Base-by-base conservation (phyloP, 1,140 invertebrate species). In the Sycophila sp. region DNA sequence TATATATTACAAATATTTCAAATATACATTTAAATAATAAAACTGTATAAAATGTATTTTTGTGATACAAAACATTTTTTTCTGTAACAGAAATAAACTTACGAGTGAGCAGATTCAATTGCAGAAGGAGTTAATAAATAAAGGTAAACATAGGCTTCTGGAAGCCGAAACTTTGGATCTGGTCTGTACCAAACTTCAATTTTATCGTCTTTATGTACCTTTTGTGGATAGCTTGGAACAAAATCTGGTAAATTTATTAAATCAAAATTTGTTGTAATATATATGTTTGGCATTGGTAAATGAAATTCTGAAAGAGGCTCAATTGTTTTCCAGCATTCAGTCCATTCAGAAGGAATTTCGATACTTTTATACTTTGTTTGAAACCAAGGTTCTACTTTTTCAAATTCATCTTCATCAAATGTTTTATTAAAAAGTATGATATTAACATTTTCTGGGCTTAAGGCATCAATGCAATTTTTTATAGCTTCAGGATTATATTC, bases 101-200 rank as follows among this genome's bases (percentile, higher is more conserved):
- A 93, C 92, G 89, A 91, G 77, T 90, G 83, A 2, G 90, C 83
- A 26, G 88, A 89, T 49, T 88, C 83, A 13, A 88, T 77, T 30
- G 89, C 85, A 24, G 91, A 74, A 10, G 93, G 91, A 40, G 90
- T 92, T 49, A 93, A 89, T 49, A 96, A 89, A 82, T 92, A 90
- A 76, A 94, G 91, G 73, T 90, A 88, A 65, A 94, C 89, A 71
- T 90, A 90, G 0, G 91, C 93, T 60, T 93, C 92, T 0, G 96
- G 96, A n/a, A 95, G 86, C 4, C 91, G 87, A 82, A 96, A 98
- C 77, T 93, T 94, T 40, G 92, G 89, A 82, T 98, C 96, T 58
- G 92, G 90, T 66, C 94, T 92, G 82, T 93, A 96, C 95, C 95
- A 98, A 32, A 97, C 75, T 78, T 94, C 93, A 66, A 89, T 84